phyloP scores from a whole-genome alignment of 2,113 vertebrate genomes.

The Ceyx margarethae region DNA sequence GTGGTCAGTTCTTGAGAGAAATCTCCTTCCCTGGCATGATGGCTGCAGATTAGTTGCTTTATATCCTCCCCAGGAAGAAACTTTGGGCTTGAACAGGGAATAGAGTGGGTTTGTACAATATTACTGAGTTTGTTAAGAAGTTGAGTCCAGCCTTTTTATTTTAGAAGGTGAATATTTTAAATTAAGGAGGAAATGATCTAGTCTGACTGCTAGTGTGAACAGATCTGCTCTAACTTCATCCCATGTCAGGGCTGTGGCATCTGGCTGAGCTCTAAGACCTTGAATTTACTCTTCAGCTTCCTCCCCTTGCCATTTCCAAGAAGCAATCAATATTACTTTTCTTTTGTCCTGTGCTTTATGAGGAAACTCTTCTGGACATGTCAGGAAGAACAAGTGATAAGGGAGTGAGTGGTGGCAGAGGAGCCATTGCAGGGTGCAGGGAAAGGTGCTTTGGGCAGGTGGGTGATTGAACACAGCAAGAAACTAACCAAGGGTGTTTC shows the following conservation, averaged over 20 bases:
- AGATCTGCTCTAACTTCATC: not conserved
- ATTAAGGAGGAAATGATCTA: not conserved
- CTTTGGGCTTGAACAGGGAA: not conserved
- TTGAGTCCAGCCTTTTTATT: not conserved
- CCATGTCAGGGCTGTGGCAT: not conserved
- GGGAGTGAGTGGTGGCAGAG: not conserved
- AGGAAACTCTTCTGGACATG: not conserved
- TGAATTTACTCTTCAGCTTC: not conserved
- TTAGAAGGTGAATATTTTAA: not conserved
- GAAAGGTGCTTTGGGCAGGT: not conserved
- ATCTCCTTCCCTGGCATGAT: not conserved
- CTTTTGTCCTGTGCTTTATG: not conserved
- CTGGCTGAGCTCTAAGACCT: not conserved
- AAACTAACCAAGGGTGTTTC: not conserved
- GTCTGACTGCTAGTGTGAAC: not conserved
- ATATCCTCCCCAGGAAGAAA: not conserved
- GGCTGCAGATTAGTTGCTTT: not conserved
- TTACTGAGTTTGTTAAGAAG: not conserved
- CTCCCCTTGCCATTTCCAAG: not conserved
- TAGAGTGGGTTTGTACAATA: not conserved
- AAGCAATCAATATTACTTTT: not conserved
- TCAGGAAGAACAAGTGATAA: not conserved
- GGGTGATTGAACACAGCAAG: not conserved
- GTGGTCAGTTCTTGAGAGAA: not conserved
- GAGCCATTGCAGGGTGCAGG: not conserved